A percentile compares a stretch with the other conserved stretches of the same genome.
Evolutionary conservation across 2,797 vertebrate genomes (phyloP).

Genomic region (Paramormyrops hopkinsi): DNA sequence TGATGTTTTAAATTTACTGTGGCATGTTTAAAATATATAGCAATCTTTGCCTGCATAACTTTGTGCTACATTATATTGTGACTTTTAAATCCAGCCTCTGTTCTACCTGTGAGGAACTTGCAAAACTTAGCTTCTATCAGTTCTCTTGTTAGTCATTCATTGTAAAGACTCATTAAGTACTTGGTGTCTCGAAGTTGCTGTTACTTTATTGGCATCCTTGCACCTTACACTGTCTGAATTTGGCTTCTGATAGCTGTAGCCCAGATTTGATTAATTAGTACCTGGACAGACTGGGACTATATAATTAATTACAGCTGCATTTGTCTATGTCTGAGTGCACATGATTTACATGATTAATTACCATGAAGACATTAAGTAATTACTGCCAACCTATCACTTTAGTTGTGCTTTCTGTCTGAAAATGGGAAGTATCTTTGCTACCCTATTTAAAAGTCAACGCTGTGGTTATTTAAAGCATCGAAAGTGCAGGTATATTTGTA

Average conservation of each 20-base stretch:
- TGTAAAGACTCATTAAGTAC: background rate
- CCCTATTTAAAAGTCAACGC: background rate
- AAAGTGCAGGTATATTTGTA: background rate
- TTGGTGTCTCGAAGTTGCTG: background rate
- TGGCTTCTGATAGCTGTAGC: background rate
- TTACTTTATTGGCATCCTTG: background rate
- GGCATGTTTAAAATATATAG: background rate
- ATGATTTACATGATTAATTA: background rate
- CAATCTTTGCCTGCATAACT: background rate
- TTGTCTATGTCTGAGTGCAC: background rate
- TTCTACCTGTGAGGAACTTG: background rate
- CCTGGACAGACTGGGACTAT: background rate
- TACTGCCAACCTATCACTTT: background rate
- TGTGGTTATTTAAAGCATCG: background rate
- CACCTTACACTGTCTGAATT: background rate
- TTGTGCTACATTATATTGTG: background rate
- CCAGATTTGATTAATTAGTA: slow-evolving; percentile 6
- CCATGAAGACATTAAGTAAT: background rate
- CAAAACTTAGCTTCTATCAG: background rate
- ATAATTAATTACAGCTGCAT: slow-evolving; percentile 1
- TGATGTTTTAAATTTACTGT: background rate
- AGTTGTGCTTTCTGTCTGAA: background rate
- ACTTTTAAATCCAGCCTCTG: background rate
- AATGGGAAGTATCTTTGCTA: background rate
- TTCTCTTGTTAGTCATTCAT: background rate